Evolutionary conservation across 2,888 invertebrate genomes (phyloP).

Genomic region (Tipula vernalis): DNA sequence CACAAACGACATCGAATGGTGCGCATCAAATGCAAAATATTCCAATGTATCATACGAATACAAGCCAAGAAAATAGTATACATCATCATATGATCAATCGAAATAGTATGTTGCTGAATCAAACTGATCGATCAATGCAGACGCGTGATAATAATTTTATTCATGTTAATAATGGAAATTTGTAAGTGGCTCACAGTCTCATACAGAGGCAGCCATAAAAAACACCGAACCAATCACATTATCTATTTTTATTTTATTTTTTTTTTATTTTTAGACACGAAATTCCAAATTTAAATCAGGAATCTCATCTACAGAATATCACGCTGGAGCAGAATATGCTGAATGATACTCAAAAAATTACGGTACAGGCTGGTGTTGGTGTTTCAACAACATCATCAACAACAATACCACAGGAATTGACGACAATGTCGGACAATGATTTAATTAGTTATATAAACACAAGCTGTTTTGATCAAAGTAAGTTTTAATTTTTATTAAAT

Average conservation of each 20-base stretch:
- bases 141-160: not conserved
- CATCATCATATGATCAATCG: not conserved
- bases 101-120: not conserved
- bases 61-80: not conserved
- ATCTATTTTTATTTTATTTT: not conserved
- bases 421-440: conserved; percentile 78
- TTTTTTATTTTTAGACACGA: not conserved
- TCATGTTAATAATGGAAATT: not conserved
- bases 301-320: conserved; percentile 32
- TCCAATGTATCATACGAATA: not conserved
- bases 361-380: conserved; percentile 21
- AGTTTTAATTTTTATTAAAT: conserved; percentile 18
- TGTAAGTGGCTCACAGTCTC: not conserved
- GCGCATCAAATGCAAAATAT: not conserved
- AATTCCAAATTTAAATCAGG: conserved; percentile 23
- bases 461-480: conserved; percentile 76
- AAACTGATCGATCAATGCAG: not conserved
- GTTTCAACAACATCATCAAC: conserved; percentile 27
- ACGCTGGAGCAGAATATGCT: conserved; percentile 28
- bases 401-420: conserved; percentile 59
- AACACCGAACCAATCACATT: not conserved
- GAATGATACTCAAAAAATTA: conserved; percentile 13
- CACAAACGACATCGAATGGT: not conserved
- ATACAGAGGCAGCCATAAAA: not conserved
- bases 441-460: conserved; percentile 81